phyloP scores from a whole-genome alignment of 92 coral and sea anemone genomes.

The Heliopora coerulea region DNA sequence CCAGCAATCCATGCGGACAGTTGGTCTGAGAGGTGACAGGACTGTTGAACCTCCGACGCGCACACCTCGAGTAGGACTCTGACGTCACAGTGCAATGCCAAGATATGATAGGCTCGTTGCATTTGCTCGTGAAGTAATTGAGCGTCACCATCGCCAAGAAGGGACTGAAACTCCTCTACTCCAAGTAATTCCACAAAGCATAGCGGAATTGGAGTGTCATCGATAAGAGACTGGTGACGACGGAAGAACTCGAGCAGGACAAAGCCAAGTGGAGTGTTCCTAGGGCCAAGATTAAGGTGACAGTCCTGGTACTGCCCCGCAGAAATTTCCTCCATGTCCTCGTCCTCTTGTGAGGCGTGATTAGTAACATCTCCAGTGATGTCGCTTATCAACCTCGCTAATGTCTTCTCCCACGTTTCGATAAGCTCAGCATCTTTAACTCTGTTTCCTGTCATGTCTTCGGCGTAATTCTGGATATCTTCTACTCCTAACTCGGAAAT shows the following conservation, averaged over 20 bases:
- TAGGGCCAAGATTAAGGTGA: conserved; percentile 20
- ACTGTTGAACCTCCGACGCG: conserved; percentile 68
- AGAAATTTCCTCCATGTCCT: conserved; percentile 13
- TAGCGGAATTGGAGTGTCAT: conserved; percentile 53
- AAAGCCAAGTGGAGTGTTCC: conserved; percentile 56
- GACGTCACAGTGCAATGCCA: conserved; percentile 83
- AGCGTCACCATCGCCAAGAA: conserved; percentile 62
- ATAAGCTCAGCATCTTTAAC: conserved; percentile 22
- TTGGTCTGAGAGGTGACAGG: conserved; percentile 66
- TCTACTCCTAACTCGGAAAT: conserved; percentile 55
- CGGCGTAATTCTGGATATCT: conserved; percentile 22
- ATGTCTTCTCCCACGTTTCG: conserved; percentile 18
- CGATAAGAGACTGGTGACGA: conserved; percentile 56
- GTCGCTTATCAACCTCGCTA: background rate
- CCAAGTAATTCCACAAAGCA: conserved; percentile 68
- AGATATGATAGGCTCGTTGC: conserved; percentile 90
- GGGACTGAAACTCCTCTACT: conserved; percentile 54
- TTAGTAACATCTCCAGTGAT: conserved; percentile 5
- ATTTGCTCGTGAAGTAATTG: conserved; percentile 80
- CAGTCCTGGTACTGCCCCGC: conserved; percentile 3
- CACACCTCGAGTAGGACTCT: conserved; percentile 64
- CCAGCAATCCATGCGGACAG: conserved; percentile 81
- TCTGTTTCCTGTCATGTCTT: background rate
- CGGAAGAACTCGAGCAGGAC: conserved; percentile 76
- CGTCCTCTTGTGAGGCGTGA: background rate